These are phyloP conservation scores for Cerceris rybyensis DNA, from an alignment of 2,888 invertebrate species.

Conservation along the genomic window DNA sequence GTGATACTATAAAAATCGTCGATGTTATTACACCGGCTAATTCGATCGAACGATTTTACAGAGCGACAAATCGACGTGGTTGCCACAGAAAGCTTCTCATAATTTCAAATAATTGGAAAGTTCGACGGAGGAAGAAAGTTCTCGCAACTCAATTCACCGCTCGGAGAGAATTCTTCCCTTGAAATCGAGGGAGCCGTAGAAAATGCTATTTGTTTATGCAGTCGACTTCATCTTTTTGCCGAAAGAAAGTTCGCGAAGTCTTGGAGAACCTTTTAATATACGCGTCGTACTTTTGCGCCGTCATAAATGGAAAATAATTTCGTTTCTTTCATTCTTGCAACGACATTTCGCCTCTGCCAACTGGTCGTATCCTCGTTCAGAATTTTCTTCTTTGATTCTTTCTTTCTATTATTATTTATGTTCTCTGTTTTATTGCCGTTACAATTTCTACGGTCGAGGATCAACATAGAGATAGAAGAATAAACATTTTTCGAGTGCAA, in stretches of 20 bases:
- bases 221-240: slow-evolving; percentile 6
- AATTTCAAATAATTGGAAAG: slow-evolving; percentile 77
- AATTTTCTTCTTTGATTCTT: too few species aligned
- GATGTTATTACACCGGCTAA: slow-evolving; percentile 17
- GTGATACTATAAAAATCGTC: slow-evolving; percentile 18
- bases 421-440: too few species aligned
- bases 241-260: background rate
- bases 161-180: slow-evolving; percentile 33
- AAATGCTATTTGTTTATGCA: slow-evolving; percentile 53
- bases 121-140: slow-evolving; percentile 70
- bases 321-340: background rate
- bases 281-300: too few species aligned
- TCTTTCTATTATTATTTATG: too few species aligned
- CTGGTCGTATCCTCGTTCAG: too few species aligned
- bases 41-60: slow-evolving; percentile 11
- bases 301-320: background rate
- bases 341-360: too few species aligned
- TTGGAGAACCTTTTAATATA: background rate
- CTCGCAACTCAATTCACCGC: slow-evolving; percentile 72
- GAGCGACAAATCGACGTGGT: slow-evolving; percentile 18
- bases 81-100: slow-evolving; percentile 59
- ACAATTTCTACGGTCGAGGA: too few species aligned
- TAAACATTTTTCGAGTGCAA: too few species aligned
- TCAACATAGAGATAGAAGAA: too few species aligned
- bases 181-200: slow-evolving; percentile 26